A percentile compares a stretch with the other conserved stretches of the same genome.
Conservation (phyloP, 2,113 vertebrate genomes). For the Helogale parvula region DNA sequence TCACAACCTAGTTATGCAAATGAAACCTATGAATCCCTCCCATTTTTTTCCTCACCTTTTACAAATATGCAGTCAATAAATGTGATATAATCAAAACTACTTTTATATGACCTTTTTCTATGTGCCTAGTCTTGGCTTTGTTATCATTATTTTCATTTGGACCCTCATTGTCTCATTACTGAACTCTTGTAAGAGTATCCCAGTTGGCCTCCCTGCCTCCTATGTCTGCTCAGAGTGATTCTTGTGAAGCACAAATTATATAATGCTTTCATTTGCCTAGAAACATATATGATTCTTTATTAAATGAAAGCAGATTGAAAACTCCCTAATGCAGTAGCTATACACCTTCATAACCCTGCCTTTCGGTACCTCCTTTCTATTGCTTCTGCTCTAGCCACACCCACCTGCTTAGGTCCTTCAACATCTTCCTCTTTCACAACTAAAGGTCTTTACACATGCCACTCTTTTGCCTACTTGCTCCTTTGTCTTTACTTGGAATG, state of each 20-base stretch:
- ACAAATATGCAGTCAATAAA: neutral
- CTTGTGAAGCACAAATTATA: neutral
- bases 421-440: neutral
- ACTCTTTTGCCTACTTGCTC: neutral
- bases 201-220: neutral
- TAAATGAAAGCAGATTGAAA: neutral
- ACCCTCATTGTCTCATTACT: neutral
- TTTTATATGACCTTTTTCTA: neutral
- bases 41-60: neutral
- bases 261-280: neutral
- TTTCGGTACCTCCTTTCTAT: neutral
- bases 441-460: neutral
- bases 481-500: neutral
- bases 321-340: neutral
- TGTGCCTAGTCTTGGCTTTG: rapidly evolving
- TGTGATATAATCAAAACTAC: neutral
- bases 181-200: neutral
- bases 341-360: neutral
- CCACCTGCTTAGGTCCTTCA: neutral
- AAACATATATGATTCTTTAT: neutral
- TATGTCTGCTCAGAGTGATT: neutral
- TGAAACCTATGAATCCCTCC: neutral
- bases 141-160: neutral
- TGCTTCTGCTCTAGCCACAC: neutral
- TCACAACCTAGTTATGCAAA: neutral